phyloP scores from a whole-genome alignment of 2,113 vertebrate species.

The Muntiacus muntjak region DNA sequence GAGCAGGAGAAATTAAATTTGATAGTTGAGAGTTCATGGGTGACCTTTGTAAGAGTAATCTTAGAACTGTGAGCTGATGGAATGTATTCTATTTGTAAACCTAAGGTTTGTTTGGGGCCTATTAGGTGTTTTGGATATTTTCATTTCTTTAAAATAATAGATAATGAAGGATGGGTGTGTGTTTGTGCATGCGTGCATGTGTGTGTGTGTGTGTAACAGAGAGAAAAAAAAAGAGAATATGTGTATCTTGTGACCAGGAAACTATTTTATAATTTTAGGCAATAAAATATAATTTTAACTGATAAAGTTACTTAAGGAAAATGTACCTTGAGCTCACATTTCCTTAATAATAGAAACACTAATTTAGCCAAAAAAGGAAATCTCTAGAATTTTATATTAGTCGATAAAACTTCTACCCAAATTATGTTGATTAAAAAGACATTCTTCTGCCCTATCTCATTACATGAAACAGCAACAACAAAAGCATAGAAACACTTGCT shows the following conservation, averaged over 20 bases:
- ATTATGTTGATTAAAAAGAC: neutral
- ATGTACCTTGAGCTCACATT: neutral
- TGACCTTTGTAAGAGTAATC: neutral
- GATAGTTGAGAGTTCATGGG: neutral
- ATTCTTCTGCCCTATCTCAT: neutral
- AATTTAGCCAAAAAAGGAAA: neutral
- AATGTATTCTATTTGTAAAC: neutral
- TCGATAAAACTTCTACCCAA: neutral
- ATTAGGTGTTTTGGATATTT: neutral
- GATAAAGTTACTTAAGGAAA: slow-evolving; percentile 22
- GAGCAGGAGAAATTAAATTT: neutral
- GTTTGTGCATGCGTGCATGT: neutral
- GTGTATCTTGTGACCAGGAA: neutral
- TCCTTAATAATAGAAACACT: neutral
- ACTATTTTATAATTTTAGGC: neutral
- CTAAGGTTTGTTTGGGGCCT: neutral
- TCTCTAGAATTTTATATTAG: neutral
- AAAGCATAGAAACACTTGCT: neutral
- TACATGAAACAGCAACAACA: neutral
- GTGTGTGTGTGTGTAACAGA: neutral
- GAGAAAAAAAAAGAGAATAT: neutral
- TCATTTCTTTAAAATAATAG: neutral
- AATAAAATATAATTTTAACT: neutral
- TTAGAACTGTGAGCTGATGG: neutral
- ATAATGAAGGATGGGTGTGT: neutral